Evolutionary conservation across 2,888 invertebrate species (phyloP).

Genomic region (Quadroppia sp.): DNA sequence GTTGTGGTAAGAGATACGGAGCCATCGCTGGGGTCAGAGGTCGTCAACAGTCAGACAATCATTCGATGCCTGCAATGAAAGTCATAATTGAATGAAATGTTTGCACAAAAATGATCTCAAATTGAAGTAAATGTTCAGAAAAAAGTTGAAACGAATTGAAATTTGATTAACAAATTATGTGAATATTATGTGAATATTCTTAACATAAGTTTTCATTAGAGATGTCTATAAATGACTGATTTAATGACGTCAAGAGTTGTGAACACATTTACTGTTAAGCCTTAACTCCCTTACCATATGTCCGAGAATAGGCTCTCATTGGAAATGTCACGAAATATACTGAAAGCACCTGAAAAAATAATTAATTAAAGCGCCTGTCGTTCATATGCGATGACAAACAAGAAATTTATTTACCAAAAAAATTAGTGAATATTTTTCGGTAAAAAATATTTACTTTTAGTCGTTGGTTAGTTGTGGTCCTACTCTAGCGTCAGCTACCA

Average conservation of each 20-base stretch:
- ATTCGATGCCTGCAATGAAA: neutral
- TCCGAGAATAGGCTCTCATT: neutral
- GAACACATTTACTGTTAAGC: neutral
- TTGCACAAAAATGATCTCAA: no score
- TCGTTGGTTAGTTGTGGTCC: no score
- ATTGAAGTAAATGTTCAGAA: no score
- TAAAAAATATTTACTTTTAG: neutral
- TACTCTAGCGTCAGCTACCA: no score
- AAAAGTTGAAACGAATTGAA: no score
- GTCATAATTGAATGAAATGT: no score
- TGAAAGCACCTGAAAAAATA: conserved; percentile 3
- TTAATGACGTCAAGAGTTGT: conserved; percentile 3
- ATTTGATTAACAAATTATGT: no score
- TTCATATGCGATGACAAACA: neutral
- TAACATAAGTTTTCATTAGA: no score
- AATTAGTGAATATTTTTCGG: neutral
- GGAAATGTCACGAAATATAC: conserved; percentile 7
- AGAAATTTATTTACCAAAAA: neutral
- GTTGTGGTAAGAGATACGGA: conserved; percentile 36
- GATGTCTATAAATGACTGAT: neutral
- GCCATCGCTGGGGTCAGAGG: conserved; percentile 28
- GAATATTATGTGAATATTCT: no score
- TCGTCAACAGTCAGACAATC: neutral
- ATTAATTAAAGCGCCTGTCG: neutral
- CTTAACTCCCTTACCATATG: conserved; percentile 30